Percentiles rank a stretch among this genome's conserved stretches.
Evolutionary conservation across 2,797 vertebrate genomes (phyloP).

Genomic region (Trachops cirrhosus): DNA sequence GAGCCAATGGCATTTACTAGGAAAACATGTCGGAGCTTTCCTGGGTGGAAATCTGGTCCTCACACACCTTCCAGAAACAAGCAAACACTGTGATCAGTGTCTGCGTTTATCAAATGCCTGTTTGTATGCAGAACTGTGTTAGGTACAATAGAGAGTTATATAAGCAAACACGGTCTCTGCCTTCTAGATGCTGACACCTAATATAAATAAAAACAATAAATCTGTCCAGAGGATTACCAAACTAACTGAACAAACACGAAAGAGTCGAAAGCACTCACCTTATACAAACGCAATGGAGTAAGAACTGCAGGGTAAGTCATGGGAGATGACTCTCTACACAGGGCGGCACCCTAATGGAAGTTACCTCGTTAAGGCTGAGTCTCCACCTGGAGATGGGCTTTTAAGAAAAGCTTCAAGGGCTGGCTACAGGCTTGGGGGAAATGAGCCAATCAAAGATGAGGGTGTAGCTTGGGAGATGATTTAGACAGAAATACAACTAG

Average conservation of each 20-base stretch:
- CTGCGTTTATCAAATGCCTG: constrained; percentile 49
- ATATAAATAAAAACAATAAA: constrained; percentile 75
- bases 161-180: constrained; percentile 59
- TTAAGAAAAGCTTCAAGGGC: neutral
- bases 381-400: neutral
- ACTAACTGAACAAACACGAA: constrained; percentile 61
- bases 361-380: neutral
- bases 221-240: constrained; percentile 65
- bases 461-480: neutral
- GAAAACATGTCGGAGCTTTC: constrained; percentile 35
- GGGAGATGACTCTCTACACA: constrained; percentile 55
- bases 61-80: constrained; percentile 33
- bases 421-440: neutral
- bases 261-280: constrained; percentile 32
- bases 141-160: constrained; percentile 50
- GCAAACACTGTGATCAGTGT: constrained; percentile 55
- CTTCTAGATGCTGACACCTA: constrained; percentile 58
- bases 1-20: constrained; percentile 44
- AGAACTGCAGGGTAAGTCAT: constrained; percentile 44
- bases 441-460: neutral
- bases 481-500: constrained; percentile 13
- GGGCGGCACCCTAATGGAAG: constrained; percentile 26
- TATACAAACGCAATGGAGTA: neutral
- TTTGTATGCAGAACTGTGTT: constrained; percentile 39
- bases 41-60: constrained; percentile 37